Evolutionary conservation across 1,140 invertebrate species (phyloP).

Genomic region (Leptinotarsa defecta): DNA sequence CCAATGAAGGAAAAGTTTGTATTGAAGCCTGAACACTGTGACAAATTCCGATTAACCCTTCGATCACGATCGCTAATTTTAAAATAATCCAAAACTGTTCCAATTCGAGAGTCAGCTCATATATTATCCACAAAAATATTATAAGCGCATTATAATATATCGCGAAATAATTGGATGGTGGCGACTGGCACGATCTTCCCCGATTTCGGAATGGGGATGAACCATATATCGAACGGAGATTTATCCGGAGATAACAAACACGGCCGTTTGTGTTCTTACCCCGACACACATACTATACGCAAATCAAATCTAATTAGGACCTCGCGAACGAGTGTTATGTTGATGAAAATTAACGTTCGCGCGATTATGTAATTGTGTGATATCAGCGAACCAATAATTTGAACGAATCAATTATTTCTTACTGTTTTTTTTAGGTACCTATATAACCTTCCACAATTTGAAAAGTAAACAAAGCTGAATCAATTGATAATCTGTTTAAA

Average conservation of each 20-base stretch:
- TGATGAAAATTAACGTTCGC: no score
- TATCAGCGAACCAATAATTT: no score
- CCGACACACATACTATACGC: not conserved
- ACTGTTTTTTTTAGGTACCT: no score
- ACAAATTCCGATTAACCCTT: not conserved
- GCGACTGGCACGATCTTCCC: conserved; percentile 23
- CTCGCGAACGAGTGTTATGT: no score
- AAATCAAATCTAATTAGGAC: not conserved
- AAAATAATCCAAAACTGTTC: not conserved
- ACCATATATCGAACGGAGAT: conserved; percentile 32
- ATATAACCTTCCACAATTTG: no score
- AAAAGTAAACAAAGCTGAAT: no score
- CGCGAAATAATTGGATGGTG: conserved; percentile 17
- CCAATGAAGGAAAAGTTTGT: no score
- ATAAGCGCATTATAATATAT: conserved; percentile 22
- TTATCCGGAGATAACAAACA: conserved; percentile 27
- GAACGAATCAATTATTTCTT: no score
- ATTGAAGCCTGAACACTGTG: no score
- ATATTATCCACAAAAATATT: conserved; percentile 13
- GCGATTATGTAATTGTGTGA: no score
- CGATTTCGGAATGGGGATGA: conserved; percentile 22
- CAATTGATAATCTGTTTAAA: no score
- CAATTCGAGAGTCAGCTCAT: not conserved
- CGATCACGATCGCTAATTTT: not conserved
- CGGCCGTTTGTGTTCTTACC: not conserved